Conservation (phyloP, 2,888 invertebrate genomes). For the Machimus rusticus region DNA sequence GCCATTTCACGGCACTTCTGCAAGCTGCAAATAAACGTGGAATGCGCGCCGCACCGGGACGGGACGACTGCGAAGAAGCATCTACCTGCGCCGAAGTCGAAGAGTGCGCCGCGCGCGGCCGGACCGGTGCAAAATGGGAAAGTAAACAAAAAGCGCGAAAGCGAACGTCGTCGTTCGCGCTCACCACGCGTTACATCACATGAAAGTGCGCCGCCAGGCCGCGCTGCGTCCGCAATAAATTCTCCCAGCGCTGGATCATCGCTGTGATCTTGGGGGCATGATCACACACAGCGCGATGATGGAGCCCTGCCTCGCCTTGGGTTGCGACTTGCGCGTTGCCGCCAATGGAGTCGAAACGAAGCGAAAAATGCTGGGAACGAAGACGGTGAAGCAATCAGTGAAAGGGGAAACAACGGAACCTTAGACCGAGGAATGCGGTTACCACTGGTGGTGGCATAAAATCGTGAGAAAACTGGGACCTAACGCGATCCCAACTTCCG, state of each 20-base stretch:
- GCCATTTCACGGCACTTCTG: slow-evolving; percentile 2
- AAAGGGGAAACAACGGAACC: slow-evolving; percentile 40
- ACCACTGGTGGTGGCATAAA: slow-evolving; percentile 8
- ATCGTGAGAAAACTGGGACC: slow-evolving; percentile 26
- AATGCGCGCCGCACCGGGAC: neutral
- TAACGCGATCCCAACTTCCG: slow-evolving; percentile 23
- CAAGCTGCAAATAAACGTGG: neutral
- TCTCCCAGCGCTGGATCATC: neutral
- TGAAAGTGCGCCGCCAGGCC: neutral
- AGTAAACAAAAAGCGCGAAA: slow-evolving; percentile 39
- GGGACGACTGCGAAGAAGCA: neutral
- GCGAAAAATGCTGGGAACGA: slow-evolving; percentile 21
- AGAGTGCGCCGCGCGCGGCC: neutral
- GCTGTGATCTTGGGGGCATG: neutral
- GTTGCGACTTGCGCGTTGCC: neutral
- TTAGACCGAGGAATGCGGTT: slow-evolving; percentile 36
- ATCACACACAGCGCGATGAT: neutral
- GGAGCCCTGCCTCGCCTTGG: neutral
- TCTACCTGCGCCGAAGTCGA: neutral
- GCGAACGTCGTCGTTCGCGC: slow-evolving; percentile 25
- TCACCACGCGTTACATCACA: slow-evolving; percentile 14
- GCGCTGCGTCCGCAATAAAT: neutral
- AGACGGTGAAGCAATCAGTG: slow-evolving; percentile 16
- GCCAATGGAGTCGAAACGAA: neutral
- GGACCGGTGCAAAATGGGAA: slow-evolving; percentile 12